A percentile compares a stretch with the other conserved stretches of the same genome.
phyloP scores from a whole-genome alignment of 2,888 invertebrate species.

The Campaea margaritaria region DNA sequence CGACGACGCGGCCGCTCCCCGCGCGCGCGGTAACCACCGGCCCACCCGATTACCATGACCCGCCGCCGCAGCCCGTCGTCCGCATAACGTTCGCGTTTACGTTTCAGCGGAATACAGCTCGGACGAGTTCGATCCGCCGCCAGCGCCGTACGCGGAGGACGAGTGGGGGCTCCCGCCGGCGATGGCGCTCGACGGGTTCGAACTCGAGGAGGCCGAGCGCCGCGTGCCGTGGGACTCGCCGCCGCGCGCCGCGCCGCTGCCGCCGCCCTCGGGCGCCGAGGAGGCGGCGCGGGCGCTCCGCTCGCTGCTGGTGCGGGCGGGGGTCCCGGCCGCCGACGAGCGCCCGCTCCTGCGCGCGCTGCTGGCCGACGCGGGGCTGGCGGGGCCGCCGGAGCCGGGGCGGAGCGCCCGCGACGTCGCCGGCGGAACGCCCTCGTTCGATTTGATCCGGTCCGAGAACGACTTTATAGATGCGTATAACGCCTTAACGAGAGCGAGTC shows the following conservation, averaged over 20 bases:
- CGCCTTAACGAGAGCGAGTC: slow-evolving; percentile 73
- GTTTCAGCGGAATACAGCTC: slow-evolving; percentile 83
- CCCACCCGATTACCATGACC: slow-evolving; percentile 40
- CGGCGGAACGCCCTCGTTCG: slow-evolving; percentile 50
- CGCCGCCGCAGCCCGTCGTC: slow-evolving; percentile 48
- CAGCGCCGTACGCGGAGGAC: slow-evolving; percentile 51
- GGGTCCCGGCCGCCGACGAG: slow-evolving; percentile 66
- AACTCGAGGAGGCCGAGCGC: slow-evolving; percentile 19
- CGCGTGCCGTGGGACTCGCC: slow-evolving; percentile 39
- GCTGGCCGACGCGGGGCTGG: slow-evolving; percentile 45
- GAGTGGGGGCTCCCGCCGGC: slow-evolving; percentile 79
- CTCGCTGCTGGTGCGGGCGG: slow-evolving; percentile 65
- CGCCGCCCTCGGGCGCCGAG: slow-evolving; percentile 46
- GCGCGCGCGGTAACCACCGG: slow-evolving; percentile 75
- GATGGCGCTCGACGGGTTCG: slow-evolving; percentile 40
- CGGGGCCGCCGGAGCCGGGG: slow-evolving; percentile 43
- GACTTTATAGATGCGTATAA: slow-evolving; percentile 82
- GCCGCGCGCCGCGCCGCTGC: slow-evolving; percentile 14
- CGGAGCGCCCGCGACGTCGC: slow-evolving; percentile 3
- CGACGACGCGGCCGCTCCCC: slow-evolving; percentile 72
- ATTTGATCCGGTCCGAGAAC: slow-evolving; percentile 75
- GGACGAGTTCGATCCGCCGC: slow-evolving; percentile 70
- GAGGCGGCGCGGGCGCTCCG: slow-evolving; percentile 68
- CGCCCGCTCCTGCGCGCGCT: slow-evolving; percentile 66
- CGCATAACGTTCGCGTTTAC: slow-evolving; percentile 77